Percentiles rank a stretch among this genome's conserved stretches.
Conservation (phyloP, 2,113 vertebrate genomes). For the Trachemys scripta region DNA sequence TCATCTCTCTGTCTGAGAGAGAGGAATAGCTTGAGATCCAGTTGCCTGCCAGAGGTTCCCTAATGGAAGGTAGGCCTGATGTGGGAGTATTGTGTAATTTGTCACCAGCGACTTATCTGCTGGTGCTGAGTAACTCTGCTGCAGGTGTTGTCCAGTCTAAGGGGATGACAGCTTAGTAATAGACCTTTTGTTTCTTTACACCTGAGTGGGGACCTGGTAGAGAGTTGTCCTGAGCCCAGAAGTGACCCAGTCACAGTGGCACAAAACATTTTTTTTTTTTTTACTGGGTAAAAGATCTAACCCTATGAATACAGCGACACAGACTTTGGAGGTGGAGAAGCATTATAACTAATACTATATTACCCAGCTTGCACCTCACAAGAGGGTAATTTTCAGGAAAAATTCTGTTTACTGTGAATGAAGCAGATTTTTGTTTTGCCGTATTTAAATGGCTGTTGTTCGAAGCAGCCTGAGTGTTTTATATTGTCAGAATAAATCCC, state of each 20-base stretch:
- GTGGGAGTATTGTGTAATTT: neutral
- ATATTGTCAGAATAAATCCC: neutral
- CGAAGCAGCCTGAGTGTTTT: neutral
- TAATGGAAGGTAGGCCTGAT: neutral
- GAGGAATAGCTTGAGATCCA: neutral
- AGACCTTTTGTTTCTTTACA: neutral
- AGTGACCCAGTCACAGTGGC: neutral
- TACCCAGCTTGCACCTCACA: accelerated
- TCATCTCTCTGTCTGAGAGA: no score
- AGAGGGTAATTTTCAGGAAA: accelerated
- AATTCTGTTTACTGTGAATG: neutral
- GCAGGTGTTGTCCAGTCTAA: neutral
- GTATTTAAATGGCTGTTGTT: accelerated
- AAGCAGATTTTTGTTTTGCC: neutral
- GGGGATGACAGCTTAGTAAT: neutral
- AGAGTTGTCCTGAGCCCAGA: neutral
- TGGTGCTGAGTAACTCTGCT: neutral
- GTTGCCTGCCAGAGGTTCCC: neutral
- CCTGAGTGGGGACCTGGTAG: neutral
- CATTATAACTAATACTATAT: neutral
- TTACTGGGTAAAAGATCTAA: no score
- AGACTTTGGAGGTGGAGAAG: neutral
- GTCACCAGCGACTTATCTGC: neutral
- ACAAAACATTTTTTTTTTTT: no score
- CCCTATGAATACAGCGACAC: neutral